phyloP scores from a whole-genome alignment of 2,797 vertebrate genomes.

The Tolypeutes matacus region DNA sequence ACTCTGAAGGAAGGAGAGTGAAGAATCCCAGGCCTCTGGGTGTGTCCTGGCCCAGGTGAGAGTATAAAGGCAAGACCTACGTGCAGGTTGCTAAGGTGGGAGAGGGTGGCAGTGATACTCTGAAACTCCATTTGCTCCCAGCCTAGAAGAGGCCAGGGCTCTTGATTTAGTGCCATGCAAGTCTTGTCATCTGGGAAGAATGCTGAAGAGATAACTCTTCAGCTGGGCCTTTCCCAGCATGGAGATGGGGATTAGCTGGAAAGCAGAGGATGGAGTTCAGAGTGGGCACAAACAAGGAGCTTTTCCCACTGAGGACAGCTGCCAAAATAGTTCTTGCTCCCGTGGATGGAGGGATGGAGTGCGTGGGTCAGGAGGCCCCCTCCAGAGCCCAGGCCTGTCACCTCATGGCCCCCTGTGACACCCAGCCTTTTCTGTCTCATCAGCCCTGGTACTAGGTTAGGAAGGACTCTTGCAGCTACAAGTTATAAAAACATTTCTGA shows the following conservation, averaged over 20 bases:
- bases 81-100: background rate
- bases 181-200: slow-evolving; percentile 27
- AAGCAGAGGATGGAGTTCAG: background rate
- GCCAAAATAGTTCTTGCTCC: background rate
- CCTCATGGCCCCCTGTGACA: background rate
- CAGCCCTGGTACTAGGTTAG: background rate
- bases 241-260: background rate
- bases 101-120: background rate
- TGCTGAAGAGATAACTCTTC: background rate
- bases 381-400: background rate
- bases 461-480: background rate
- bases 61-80: background rate
- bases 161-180: background rate
- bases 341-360: background rate
- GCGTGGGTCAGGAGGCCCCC: background rate
- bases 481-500: background rate
- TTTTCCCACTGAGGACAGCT: background rate
- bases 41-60: background rate
- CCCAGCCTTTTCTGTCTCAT: background rate
- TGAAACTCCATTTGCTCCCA: background rate
- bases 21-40: background rate
- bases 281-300: background rate
- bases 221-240: background rate
- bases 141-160: background rate
- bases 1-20: background rate